A percentile compares a stretch with the other conserved stretches of the same genome.
These are phyloP conservation scores for Gephyroberyx darwinii DNA, from an alignment of 2,797 vertebrate genomes.

Conservation along the genomic window DNA sequence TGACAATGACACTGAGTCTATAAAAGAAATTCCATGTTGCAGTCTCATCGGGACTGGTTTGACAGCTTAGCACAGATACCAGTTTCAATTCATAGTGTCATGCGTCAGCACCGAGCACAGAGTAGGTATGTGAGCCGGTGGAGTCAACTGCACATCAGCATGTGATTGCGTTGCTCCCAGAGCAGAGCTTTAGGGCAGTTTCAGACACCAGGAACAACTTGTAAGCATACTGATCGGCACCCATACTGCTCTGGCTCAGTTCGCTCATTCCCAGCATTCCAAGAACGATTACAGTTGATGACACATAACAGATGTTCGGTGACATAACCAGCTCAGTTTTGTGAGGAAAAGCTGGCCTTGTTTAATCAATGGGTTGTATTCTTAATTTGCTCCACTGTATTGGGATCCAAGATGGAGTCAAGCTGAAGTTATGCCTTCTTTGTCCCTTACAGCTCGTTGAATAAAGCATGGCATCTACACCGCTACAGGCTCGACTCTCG, in stretches of 20 bases:
- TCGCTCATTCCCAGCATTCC: not conserved
- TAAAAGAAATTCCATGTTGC: no score
- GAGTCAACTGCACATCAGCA: not conserved
- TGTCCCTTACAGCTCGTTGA: not conserved
- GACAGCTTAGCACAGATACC: not conserved
- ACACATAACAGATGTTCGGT: constrained; percentile 20
- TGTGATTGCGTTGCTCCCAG: not conserved
- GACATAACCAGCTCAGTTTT: constrained; percentile 11
- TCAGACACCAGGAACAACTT: not conserved
- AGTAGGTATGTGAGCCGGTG: constrained; percentile 1
- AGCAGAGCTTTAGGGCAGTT: not conserved
- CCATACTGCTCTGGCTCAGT: not conserved
- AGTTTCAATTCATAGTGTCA: constrained; percentile 13
- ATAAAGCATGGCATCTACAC: not conserved
- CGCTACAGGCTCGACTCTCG: not conserved
- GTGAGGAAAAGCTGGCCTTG: not conserved
- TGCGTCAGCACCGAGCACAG: constrained; percentile 1
- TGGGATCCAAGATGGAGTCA: not conserved
- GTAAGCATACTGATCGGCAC: not conserved
- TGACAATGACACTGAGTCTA: no score
- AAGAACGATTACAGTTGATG: not conserved
- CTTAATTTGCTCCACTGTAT: not conserved
- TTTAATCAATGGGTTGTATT: not conserved
- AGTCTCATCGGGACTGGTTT: constrained; percentile 24
- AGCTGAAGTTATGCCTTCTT: not conserved